phyloP scores from a whole-genome alignment of 2,797 vertebrate species.

The Lutjanus campechanus region DNA sequence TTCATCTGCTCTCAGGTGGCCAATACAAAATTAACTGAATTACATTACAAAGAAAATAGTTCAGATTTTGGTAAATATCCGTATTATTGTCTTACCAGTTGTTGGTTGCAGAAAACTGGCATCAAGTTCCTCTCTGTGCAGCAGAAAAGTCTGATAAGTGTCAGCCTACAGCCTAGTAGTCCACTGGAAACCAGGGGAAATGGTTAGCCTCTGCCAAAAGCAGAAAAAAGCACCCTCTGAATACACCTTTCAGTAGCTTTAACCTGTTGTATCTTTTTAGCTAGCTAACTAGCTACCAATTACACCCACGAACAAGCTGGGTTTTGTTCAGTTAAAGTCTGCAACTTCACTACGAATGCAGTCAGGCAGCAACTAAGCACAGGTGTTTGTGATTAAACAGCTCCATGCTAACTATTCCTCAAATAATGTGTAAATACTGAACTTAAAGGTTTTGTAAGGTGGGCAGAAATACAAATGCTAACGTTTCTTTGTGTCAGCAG shows the following conservation, averaged over 20 bases:
- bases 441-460: too few relatives aligned
- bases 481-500: too few relatives aligned
- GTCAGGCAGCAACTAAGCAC: neutral
- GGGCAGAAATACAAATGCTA: too few relatives aligned
- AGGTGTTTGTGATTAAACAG: neutral
- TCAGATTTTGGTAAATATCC: neutral
- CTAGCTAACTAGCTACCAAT: too few relatives aligned
- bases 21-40: neutral
- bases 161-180: neutral
- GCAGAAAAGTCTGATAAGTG: neutral
- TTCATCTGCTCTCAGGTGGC: fast-evolving
- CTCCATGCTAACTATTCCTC: too few relatives aligned
- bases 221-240: neutral
- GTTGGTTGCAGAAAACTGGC: neutral
- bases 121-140: neutral
- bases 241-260: neutral
- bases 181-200: neutral
- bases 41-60: neutral
- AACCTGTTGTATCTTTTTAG: neutral
- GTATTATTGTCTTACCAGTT: neutral
- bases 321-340: neutral
- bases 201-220: neutral
- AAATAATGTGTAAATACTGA: too few relatives aligned
- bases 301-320: neutral
- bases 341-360: too few relatives aligned